These are phyloP conservation scores for Enteromius trimaculatus DNA, from an alignment of 2,797 vertebrate genomes.

Conservation along the genomic window DNA sequence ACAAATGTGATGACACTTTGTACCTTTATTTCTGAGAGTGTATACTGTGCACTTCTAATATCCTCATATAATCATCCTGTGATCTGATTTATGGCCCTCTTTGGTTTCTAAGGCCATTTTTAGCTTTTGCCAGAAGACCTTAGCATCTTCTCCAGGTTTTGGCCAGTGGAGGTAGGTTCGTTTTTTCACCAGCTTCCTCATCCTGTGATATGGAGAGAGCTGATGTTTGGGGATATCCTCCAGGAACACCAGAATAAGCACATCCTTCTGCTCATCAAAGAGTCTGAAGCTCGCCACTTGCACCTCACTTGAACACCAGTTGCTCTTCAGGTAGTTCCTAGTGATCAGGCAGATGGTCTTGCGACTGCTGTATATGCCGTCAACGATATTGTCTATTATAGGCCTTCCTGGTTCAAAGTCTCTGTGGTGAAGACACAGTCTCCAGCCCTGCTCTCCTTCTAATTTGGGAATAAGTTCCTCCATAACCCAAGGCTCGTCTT, in stretches of 20 bases:
- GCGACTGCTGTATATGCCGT: conserved; percentile 78
- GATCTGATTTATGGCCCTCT: conserved; percentile 34
- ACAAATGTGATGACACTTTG: background rate
- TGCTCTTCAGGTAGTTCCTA: conserved; percentile 74
- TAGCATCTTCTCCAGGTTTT: conserved; percentile 52
- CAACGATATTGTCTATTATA: conserved; percentile 80
- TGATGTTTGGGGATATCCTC: conserved; percentile 74
- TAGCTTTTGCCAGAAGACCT: conserved; percentile 79
- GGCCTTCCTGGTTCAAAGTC: conserved; percentile 70
- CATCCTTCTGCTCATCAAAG: conserved; percentile 78
- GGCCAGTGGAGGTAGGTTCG: conserved; percentile 78
- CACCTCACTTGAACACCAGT: conserved; percentile 81
- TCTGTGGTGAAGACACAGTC: conserved; percentile 59
- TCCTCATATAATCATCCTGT: background rate
- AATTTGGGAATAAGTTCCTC: conserved; percentile 59
- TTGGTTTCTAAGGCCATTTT: conserved; percentile 66
- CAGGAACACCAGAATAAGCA: conserved; percentile 79
- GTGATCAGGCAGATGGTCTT: conserved; percentile 82
- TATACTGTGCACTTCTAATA: background rate
- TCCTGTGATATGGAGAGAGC: conserved; percentile 75
- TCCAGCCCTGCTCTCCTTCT: conserved; percentile 57
- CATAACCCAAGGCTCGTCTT: conserved; percentile 68
- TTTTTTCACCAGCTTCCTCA: conserved; percentile 76
- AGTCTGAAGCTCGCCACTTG: conserved; percentile 78
- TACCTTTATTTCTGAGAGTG: background rate